Evolutionary conservation across 2,797 vertebrate species (phyloP), one percentile per base, ranked within the genome.

Genomic region (Myotis myotis): DNA sequence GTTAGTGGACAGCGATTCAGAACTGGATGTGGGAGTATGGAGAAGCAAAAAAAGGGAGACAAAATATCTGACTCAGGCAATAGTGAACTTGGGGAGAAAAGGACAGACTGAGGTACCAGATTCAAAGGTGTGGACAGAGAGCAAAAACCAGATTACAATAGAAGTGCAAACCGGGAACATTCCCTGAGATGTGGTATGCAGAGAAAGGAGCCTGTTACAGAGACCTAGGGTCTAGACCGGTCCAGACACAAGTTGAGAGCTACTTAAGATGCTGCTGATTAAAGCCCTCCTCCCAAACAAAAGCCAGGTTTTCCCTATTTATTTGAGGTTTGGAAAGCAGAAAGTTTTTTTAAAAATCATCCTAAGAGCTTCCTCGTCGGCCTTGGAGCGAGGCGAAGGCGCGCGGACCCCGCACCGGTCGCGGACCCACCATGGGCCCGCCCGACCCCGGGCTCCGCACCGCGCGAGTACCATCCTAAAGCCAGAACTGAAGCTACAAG

Each of bases 401-500:
- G 38, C 38, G 38, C 38, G 38, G 38, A 38, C 38, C 38, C 38
- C 38, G 38, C 38, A 78, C 47, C 38, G 76, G 95, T 80, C 30
- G 91, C 82, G 38, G 85, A 87, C 72, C 94, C 51, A 79, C 62
- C 25, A 96, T 96, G 97, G 79, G 90, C 33, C 62, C 53, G 38
- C 53, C n/a, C 9, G 79, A 80, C 25, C 71, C 47, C 17, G 23
- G 96, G 86, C 68, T 12, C 47, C 64, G 64, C 28, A 82, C 74
- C 33, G 66, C 91, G 38, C 88, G 53, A 72, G 75, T 75, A 25
- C 62, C 38, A 1, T 57, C 74, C 78, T 87, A 38, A 85, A 96
- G 23, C 51, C 98, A 99, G 99, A 97, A 96, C 90, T 76, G 91
- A 90, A 93, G 70, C 98, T 89, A 94, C n/a, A 33, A 94, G 97